Evolutionary conservation across 2,797 vertebrate genomes (phyloP).

Genomic region (Urocyon cinereoargenteus): DNA sequence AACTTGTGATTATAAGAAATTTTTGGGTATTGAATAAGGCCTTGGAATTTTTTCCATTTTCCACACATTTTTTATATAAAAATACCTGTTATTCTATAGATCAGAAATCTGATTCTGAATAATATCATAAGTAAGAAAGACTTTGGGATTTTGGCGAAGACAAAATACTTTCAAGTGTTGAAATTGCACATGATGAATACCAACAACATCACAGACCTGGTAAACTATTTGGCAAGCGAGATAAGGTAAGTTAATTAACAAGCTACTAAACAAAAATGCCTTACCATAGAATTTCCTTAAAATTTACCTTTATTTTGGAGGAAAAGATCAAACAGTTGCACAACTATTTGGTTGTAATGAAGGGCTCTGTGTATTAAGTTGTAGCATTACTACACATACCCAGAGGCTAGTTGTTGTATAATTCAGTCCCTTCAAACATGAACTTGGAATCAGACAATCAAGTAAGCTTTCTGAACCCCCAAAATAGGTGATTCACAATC

Average conservation of each 20-base stretch:
- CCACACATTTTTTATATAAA: not conserved
- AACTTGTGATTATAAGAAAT: not conserved
- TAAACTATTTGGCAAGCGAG: conserved; percentile 90
- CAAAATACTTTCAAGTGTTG: conserved; percentile 91
- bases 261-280: not conserved
- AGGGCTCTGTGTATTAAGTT: not conserved
- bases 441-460: not conserved
- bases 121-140: conserved; percentile 89
- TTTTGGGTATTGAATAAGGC: not conserved
- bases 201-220: conserved; percentile 89
- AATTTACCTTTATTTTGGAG: not conserved
- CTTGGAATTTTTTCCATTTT: not conserved
- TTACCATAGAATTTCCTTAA: not conserved
- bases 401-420: not conserved
- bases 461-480: not conserved
- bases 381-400: rapidly evolving
- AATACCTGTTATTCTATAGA: conserved; percentile 84
- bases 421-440: no score
- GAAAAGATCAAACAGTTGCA: not conserved
- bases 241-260: conserved; percentile 88
- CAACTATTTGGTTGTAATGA: not conserved
- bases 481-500: not conserved
- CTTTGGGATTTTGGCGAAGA: conserved; percentile 90
- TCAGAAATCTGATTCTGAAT: conserved; percentile 91
- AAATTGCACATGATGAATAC: conserved; percentile 88